Evolutionary conservation across 2,888 invertebrate species (phyloP).

Genomic region (Euzetes globulus): DNA sequence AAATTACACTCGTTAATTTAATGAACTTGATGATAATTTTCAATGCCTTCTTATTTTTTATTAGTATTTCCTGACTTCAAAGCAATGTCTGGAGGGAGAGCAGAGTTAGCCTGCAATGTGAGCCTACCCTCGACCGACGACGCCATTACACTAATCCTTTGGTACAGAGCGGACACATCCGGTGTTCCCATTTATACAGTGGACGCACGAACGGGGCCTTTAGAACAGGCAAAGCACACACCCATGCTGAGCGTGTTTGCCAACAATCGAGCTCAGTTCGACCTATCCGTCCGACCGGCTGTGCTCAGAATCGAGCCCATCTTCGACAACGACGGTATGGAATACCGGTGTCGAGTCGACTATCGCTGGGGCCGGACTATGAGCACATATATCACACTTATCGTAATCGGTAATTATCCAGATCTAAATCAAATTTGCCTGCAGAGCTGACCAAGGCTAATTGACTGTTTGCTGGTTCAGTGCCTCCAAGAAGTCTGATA

Average conservation of each 20-base stretch:
- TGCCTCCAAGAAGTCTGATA: background rate
- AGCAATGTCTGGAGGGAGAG: constrained; percentile 64
- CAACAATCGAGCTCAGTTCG: constrained; percentile 60
- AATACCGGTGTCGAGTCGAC: constrained; percentile 40
- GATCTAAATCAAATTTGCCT: background rate
- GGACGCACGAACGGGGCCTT: constrained; percentile 45
- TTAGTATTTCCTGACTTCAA: constrained; percentile 29
- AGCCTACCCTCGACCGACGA: constrained; percentile 39
- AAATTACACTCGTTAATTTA: too few relatives aligned
- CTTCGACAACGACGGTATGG: constrained; percentile 37
- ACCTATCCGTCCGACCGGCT: constrained; percentile 36
- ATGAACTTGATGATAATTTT: too few relatives aligned
- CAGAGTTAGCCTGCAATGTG: constrained; percentile 54
- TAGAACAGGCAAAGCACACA: constrained; percentile 43
- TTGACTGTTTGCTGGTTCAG: constrained; percentile 49
- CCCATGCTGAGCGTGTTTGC: constrained; percentile 38
- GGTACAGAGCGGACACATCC: constrained; percentile 38
- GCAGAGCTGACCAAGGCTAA: constrained; percentile 65
- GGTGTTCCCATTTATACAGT: constrained; percentile 39
- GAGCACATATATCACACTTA: constrained; percentile 75
- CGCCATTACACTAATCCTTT: constrained; percentile 37
- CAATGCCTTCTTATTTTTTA: background rate
- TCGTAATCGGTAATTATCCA: constrained; percentile 63
- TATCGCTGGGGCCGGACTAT: constrained; percentile 47
- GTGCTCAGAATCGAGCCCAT: constrained; percentile 36